Conservation (phyloP, 1,140 invertebrate genomes). For the Subanguina moxae region DNA sequence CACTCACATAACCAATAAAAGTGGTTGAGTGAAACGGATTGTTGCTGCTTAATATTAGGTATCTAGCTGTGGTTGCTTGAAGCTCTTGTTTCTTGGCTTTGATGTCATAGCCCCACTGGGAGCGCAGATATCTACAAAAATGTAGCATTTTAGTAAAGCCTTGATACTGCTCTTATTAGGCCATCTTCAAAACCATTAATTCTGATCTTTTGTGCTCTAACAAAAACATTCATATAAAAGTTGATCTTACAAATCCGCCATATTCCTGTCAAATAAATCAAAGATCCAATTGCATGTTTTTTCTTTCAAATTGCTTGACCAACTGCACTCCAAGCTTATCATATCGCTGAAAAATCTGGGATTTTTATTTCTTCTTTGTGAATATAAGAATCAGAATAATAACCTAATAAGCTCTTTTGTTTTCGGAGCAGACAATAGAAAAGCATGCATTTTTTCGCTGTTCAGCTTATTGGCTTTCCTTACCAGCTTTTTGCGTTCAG, state of each 20-base stretch:
- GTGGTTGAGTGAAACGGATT: too few relatives aligned
- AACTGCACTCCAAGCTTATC: not conserved
- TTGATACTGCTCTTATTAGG: too few relatives aligned
- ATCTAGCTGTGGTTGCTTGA: conserved; percentile 2
- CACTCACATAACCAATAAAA: too few relatives aligned
- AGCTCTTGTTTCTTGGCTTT: conserved; percentile 7
- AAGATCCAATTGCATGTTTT: conserved; percentile 5
- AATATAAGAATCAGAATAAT: not conserved
- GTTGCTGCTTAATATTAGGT: not conserved
- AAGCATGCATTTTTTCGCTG: not conserved
- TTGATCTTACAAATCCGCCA: conserved; percentile 4
- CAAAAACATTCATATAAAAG: too few relatives aligned
- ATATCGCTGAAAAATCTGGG: not conserved
- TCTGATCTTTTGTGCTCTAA: too few relatives aligned
- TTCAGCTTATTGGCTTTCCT: not conserved
- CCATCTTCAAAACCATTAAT: too few relatives aligned
- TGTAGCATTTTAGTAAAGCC: not conserved
- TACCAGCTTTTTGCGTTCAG: not conserved
- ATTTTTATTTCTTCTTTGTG: conserved; percentile 1
- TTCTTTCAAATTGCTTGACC: not conserved
- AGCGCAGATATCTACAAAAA: conserved; percentile 11
- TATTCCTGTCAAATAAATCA: conserved; percentile 9
- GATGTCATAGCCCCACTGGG: conserved; percentile 10
- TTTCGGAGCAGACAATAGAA: not conserved
- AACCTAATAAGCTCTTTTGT: not conserved